Evolutionary conservation across 2,113 vertebrate genomes (phyloP).

Genomic region (Pagrus major): DNA sequence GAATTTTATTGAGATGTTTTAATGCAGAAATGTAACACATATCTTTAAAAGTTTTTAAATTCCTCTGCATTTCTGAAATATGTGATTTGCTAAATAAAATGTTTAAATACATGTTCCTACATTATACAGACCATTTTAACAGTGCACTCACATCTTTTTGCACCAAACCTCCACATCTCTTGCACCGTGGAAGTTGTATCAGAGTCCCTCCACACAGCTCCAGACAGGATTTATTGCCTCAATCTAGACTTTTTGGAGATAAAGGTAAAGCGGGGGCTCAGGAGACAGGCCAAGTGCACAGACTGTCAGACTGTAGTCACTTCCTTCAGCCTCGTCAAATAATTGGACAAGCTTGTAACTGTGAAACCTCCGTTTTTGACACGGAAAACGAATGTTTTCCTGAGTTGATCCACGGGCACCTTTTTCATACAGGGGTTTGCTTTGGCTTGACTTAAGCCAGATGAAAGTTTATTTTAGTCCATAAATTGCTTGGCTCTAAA

Average conservation of each 20-base stretch:
- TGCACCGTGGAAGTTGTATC: slow-evolving; percentile 7
- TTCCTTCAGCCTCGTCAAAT: slow-evolving; percentile 64
- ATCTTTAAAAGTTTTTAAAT: no score
- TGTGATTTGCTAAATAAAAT: background rate
- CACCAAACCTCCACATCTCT: background rate
- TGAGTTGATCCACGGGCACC: slow-evolving; percentile 73
- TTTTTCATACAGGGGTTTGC: slow-evolving; percentile 80
- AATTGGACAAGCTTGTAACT: slow-evolving; percentile 64
- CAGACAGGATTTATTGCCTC: slow-evolving; percentile 54
- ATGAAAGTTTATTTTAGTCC: slow-evolving; percentile 84
- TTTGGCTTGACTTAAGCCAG: slow-evolving; percentile 80
- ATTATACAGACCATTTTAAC: background rate
- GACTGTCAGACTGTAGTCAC: slow-evolving; percentile 55
- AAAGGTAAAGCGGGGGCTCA: slow-evolving; percentile 46
- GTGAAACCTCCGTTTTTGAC: slow-evolving; percentile 75
- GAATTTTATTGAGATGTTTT: no score
- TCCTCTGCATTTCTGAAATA: background rate
- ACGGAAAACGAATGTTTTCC: slow-evolving; percentile 80
- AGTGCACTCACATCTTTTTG: background rate
- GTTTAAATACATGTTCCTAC: background rate
- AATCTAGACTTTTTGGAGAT: slow-evolving; percentile 36
- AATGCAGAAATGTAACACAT: no score
- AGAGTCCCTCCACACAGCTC: slow-evolving; percentile 11
- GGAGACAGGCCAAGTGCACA: slow-evolving; percentile 45
- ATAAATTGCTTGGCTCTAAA: slow-evolving; percentile 80